phyloP scores from a whole-genome alignment of 1,140 invertebrate species.

The Platyura marginata region DNA sequence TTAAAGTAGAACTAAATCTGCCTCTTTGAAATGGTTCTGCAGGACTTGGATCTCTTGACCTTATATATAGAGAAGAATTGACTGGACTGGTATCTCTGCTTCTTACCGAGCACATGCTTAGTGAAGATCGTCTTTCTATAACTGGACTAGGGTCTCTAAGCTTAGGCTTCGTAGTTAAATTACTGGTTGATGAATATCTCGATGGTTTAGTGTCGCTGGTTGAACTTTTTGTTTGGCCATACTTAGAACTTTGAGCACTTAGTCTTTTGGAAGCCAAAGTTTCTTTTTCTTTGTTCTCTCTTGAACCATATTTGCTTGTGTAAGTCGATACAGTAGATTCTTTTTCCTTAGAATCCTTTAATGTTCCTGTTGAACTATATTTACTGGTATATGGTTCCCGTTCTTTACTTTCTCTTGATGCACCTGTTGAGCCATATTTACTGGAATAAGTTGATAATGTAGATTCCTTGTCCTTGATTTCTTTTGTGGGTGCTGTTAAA shows the following conservation, averaged over 20 bases:
- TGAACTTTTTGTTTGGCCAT: not conserved
- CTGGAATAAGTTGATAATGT: no score
- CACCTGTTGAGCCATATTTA: no score
- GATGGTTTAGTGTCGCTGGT: not conserved
- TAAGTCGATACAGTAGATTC: no score
- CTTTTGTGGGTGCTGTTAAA: no score
- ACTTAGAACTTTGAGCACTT: conserved; percentile 12
- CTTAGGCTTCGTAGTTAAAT: conserved; percentile 13
- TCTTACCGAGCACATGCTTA: conserved; percentile 9
- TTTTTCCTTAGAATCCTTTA: no score
- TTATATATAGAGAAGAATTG: conserved; percentile 7
- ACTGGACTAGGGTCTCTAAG: conserved; percentile 21
- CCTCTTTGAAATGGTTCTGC: conserved; percentile 9
- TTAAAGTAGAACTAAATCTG: conserved; percentile 7
- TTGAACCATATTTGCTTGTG: conserved; percentile 7
- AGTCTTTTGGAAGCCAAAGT: not conserved
- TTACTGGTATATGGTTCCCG: no score
- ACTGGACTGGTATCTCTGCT: conserved; percentile 18
- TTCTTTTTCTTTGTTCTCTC: conserved; percentile 8
- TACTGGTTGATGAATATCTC: conserved; percentile 12
- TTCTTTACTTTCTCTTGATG: no score
- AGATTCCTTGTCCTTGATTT: no score
- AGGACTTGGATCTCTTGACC: conserved; percentile 10
- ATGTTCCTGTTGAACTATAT: no score
- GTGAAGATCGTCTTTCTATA: conserved; percentile 13